phyloP scores from a whole-genome alignment of 2,797 vertebrate genomes.

The Acipenser ruthenus region DNA sequence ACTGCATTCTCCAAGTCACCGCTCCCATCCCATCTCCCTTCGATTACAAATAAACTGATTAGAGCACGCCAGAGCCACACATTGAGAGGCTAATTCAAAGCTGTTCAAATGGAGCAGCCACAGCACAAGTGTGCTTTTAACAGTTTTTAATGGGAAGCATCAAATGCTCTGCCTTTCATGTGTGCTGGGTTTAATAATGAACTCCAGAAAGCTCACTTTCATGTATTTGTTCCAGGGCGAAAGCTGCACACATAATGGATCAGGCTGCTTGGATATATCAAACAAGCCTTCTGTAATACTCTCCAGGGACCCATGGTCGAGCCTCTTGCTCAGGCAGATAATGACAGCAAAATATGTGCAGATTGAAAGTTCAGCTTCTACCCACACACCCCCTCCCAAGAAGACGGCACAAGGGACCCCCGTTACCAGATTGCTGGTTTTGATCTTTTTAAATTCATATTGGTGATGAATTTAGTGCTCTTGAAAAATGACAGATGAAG shows the following conservation, averaged over 20 bases:
- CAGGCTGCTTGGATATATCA: conserved; percentile 3
- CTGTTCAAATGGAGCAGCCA: conserved; percentile 1
- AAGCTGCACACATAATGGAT: conserved; percentile 1
- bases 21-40: not conserved
- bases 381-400: not conserved
- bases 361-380: not conserved
- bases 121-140: conserved; percentile 7
- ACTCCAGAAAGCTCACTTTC: conserved; percentile 4
- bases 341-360: not conserved
- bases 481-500: too few species aligned
- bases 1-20: not conserved
- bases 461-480: too few species aligned
- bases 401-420: not conserved
- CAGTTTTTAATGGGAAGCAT: conserved; percentile 3
- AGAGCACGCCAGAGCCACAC: not conserved
- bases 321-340: conserved; percentile 8
- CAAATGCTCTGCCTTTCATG: conserved; percentile 4
- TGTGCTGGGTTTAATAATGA: conserved; percentile 5
- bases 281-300: conserved; percentile 7
- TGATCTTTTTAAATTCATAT: too few species aligned
- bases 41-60: not conserved
- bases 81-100: conserved; percentile 8
- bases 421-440: too few species aligned
- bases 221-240: not conserved
- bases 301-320: not conserved